Evolutionary conservation across 2,888 invertebrate genomes (phyloP).

Genomic region (Enchytraeus crypticus): DNA sequence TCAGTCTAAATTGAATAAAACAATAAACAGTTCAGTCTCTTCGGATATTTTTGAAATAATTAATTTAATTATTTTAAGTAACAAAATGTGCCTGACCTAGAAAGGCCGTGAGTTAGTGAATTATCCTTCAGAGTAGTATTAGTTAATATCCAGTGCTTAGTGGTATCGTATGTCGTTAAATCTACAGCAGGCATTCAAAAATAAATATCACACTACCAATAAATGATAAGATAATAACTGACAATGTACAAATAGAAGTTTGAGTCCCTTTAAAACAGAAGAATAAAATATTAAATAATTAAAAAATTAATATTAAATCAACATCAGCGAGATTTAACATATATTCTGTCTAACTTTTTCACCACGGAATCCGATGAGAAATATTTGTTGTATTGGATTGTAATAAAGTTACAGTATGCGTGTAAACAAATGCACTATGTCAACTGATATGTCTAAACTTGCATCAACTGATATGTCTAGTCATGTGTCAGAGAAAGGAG

Average conservation of each 20-base stretch:
- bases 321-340: background rate
- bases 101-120: conserved; percentile 61
- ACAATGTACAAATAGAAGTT: background rate
- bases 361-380: too few relatives aligned
- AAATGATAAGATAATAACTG: background rate
- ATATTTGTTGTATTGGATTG: too few relatives aligned
- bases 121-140: conserved; percentile 66
- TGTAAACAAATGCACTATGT: too few relatives aligned
- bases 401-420: too few relatives aligned
- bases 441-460: too few relatives aligned
- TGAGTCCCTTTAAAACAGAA: background rate
- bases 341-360: too few relatives aligned
- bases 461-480: too few relatives aligned
- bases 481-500: too few relatives aligned
- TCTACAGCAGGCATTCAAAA: conserved; percentile 51
- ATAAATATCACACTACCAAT: background rate
- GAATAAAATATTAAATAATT: background rate
- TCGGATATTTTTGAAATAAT: too few relatives aligned
- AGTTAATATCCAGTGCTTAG: conserved; percentile 66
- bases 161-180: conserved; percentile 77
- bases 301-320: background rate
- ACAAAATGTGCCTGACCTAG: conserved; percentile 5
- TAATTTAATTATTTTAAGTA: too few relatives aligned
- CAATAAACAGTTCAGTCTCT: too few relatives aligned
- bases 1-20: too few relatives aligned